These are phyloP conservation scores for Drosophila willistoni DNA, from an alignment of 1,140 invertebrate genomes.

Conservation along the genomic window DNA sequence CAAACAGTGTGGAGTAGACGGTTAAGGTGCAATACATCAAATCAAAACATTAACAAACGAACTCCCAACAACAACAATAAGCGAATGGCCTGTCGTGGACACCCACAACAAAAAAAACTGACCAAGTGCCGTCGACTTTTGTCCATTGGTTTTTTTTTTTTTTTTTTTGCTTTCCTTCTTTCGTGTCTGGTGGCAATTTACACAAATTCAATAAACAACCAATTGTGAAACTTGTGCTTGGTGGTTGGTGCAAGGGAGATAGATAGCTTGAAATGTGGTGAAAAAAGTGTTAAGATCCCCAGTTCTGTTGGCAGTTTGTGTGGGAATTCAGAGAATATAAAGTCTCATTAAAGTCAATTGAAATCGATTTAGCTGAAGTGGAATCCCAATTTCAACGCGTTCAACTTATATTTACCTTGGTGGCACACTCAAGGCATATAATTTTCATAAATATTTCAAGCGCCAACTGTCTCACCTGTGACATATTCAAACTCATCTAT, in stretches of 20 bases:
- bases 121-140: slow-evolving; percentile 25
- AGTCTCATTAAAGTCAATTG: slow-evolving; percentile 37
- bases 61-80: slow-evolving; percentile 37
- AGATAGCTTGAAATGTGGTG: slow-evolving; percentile 10
- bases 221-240: slow-evolving; percentile 14
- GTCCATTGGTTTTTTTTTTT: slow-evolving; percentile 20
- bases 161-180: slow-evolving; percentile 18
- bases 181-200: slow-evolving; percentile 72
- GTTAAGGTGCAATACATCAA: slow-evolving; percentile 47
- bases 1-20: slow-evolving; percentile 44
- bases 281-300: slow-evolving; percentile 41
- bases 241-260: slow-evolving; percentile 10
- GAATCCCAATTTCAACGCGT: slow-evolving; percentile 2
- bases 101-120: slow-evolving; percentile 1
- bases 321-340: background rate
- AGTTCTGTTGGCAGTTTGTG: background rate
- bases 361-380: slow-evolving; percentile 36
- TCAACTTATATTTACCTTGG: slow-evolving; percentile 19
- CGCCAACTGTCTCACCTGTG: slow-evolving; percentile 28
- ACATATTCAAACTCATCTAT: slow-evolving; percentile 33
- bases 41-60: slow-evolving; percentile 62
- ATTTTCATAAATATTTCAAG: slow-evolving; percentile 53
- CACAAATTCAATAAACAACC: slow-evolving; percentile 75
- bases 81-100: slow-evolving; percentile 1
- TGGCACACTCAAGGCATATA: slow-evolving; percentile 43